Evolutionary conservation across 1,140 invertebrate genomes (phyloP).

Genomic region (Hylaeus volcanicus): DNA sequence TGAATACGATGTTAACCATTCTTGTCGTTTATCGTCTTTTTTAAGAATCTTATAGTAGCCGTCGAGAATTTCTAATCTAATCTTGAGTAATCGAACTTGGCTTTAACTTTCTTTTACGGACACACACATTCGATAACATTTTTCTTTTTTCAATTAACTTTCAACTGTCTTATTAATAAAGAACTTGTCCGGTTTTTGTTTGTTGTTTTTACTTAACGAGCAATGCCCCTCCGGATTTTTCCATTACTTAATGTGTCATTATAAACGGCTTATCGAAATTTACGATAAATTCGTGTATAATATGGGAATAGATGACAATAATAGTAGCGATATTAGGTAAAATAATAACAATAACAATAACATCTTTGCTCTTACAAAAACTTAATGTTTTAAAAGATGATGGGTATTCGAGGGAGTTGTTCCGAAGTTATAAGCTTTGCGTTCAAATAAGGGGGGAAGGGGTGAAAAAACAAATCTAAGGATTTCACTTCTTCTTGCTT

Average conservation of each 20-base stretch:
- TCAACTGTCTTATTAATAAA: slow-evolving; percentile 13
- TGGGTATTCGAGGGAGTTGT: slow-evolving; percentile 57
- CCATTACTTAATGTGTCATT: slow-evolving; percentile 11
- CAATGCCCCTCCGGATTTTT: slow-evolving; percentile 53
- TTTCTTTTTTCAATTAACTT: slow-evolving; percentile 36
- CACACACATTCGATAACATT: slow-evolving; percentile 45
- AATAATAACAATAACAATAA: slow-evolving; percentile 57
- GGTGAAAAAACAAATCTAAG: slow-evolving; percentile 62
- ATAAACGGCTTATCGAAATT: slow-evolving; percentile 38
- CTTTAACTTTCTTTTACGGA: slow-evolving; percentile 26
- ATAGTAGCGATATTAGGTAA: slow-evolving; percentile 51
- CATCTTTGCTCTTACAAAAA: slow-evolving; percentile 67
- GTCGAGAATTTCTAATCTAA: slow-evolving; percentile 22
- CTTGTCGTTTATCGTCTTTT: neutral
- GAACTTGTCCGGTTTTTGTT: slow-evolving; percentile 17
- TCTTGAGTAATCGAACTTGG: slow-evolving; percentile 12
- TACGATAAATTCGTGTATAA: slow-evolving; percentile 43
- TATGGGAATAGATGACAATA: slow-evolving; percentile 44
- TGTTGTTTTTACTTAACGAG: slow-evolving; percentile 14
- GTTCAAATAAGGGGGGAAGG: slow-evolving; percentile 59
- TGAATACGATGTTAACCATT: neutral
- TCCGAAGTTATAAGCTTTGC: slow-evolving; percentile 76
- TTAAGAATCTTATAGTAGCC: slow-evolving; percentile 7
- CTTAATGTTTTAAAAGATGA: slow-evolving; percentile 68
- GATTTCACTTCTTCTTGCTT: slow-evolving; percentile 80